Evolutionary conservation across 2,888 invertebrate genomes (phyloP).

Genomic region (Tethea ocularis): DNA sequence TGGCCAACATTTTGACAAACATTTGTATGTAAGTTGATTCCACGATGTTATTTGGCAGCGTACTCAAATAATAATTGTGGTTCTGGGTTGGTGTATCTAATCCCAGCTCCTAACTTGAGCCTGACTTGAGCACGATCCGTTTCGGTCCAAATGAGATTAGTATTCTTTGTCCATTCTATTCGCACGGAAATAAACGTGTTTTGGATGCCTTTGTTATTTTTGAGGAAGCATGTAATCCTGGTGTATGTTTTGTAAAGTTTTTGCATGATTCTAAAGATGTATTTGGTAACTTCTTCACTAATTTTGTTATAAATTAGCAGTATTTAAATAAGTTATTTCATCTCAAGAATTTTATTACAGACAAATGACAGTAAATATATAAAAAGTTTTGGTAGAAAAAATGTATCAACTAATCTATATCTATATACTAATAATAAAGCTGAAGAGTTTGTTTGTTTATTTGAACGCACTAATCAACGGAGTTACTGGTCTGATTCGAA

Average conservation of each 20-base stretch:
- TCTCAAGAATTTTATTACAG: too few relatives aligned
- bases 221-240: constrained; percentile 13
- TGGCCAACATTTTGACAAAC: constrained; percentile 8
- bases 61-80: constrained; percentile 9
- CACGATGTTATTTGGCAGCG: constrained; percentile 2
- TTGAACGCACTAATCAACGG: too few relatives aligned
- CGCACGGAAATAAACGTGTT: constrained; percentile 24
- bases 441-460: too few relatives aligned
- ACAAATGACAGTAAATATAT: too few relatives aligned
- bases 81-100: constrained; percentile 8
- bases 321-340: too few relatives aligned
- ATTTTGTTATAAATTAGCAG: too few relatives aligned
- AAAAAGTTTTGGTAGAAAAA: too few relatives aligned
- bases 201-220: constrained; percentile 23
- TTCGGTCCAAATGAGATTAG: constrained; percentile 27
- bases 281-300: background rate
- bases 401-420: too few relatives aligned
- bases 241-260: background rate
- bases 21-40: constrained; percentile 7
- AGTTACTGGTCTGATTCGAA: too few relatives aligned
- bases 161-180: constrained; percentile 31
- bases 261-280: background rate
- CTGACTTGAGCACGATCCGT: background rate
- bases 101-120: constrained; percentile 8
- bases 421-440: too few relatives aligned